Evolutionary conservation across 2,888 invertebrate genomes (phyloP).

Genomic region (Lypha dubia): DNA sequence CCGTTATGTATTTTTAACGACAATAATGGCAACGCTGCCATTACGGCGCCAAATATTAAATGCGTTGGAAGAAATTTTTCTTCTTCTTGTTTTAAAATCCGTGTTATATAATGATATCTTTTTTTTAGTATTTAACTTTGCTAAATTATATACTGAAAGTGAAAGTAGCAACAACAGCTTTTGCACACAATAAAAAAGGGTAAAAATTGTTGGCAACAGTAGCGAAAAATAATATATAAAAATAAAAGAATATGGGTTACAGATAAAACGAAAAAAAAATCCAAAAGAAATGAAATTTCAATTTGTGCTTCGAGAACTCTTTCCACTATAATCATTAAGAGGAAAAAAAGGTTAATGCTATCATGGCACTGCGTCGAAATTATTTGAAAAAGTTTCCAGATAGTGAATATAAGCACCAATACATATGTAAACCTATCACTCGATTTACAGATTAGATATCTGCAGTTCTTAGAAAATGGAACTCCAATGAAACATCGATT

Average conservation of each 20-base stretch:
- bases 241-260: slow-evolving; percentile 46
- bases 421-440: too few relatives aligned
- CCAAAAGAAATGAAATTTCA: slow-evolving; percentile 10
- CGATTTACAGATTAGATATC: too few relatives aligned
- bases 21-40: slow-evolving; percentile 43
- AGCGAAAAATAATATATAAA: background rate
- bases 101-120: slow-evolving; percentile 4
- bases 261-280: slow-evolving; percentile 26
- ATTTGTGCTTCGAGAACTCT: slow-evolving; percentile 6
- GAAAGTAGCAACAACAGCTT: slow-evolving; percentile 26
- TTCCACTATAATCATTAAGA: slow-evolving; percentile 8
- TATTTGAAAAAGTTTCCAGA: background rate
- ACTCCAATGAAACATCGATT: too few relatives aligned
- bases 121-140: slow-evolving; percentile 9
- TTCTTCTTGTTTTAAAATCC: slow-evolving; percentile 32
- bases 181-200: slow-evolving; percentile 4
- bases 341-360: slow-evolving; percentile 21
- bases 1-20: slow-evolving; percentile 16
- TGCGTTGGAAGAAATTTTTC: slow-evolving; percentile 50
- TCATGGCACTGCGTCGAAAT: background rate
- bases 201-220: slow-evolving; percentile 47
- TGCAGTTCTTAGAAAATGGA: too few relatives aligned
- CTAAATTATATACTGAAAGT: slow-evolving; percentile 41
- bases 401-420: background rate
- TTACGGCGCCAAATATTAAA: slow-evolving; percentile 61